Base-by-base conservation (phyloP, 2,888 invertebrate genomes). In the Sarcophaga rosellei region DNA sequence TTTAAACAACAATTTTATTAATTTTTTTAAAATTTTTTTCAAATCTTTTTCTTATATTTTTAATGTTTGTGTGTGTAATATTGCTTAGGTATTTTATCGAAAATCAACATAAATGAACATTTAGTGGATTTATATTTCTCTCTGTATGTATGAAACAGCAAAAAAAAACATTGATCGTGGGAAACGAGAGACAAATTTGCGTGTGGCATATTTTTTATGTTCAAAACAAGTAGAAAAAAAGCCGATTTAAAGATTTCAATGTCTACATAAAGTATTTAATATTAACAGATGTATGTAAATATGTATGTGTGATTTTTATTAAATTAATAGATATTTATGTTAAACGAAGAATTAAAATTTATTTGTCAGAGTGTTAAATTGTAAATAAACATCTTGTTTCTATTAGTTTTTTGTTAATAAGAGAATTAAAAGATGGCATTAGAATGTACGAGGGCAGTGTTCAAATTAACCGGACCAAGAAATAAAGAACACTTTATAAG, bases 121-220 rank as follows among this genome's bases (percentile, higher is more conserved):
- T 82, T 77, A 72, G 20, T 35, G 59, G 75, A 35, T 35, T 35
- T 35, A 35, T 35, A 35, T 35, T 35, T 35, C 35, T 35, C 35
- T 35, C 35, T 10, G 35, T 35, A 35, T 35, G 35, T 35, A 35
- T 10, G 10, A 35, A 35, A 35, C 35, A 35, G 35, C 8, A 35
- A 35, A 35, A 35, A 35, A 35, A 35, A 83, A 78, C 81, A 53
- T 72, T 84, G 77, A 86, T 86, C 86, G 86, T 86, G 86, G 86
- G 86, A 86, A 86, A 86, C 86, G 66, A 86, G 81, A 86, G 77
- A 66, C 66, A 78, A 78, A 86, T 84, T 86, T 86, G 84, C 84
- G 86, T 86, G 86, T 86, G 86, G 86, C 84, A 86, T 63, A 83
- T 80, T 74, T 35, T 10, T 35, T 35, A 35, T 35, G 35, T 35